These are phyloP conservation scores for Agrochola litura DNA, from an alignment of 2,888 invertebrate genomes.

Conservation along the genomic window DNA sequence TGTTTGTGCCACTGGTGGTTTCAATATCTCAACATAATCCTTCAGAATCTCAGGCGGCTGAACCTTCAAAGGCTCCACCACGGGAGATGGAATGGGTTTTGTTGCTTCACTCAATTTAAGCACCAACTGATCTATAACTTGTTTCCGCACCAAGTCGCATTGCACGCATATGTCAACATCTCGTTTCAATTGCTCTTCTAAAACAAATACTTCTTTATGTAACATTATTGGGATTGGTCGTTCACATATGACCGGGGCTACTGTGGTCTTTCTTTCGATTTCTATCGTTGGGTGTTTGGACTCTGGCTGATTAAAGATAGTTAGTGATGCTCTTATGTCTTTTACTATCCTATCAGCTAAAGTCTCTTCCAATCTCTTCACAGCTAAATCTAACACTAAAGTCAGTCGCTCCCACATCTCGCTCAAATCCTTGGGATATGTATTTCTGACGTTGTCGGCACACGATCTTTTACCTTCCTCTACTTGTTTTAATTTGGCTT, in stretches of 20 bases:
- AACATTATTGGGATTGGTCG: conserved; percentile 28
- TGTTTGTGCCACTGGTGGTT: conserved; percentile 51
- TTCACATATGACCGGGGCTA: conserved; percentile 30
- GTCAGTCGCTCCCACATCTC: conserved; percentile 80
- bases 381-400: conserved; percentile 74
- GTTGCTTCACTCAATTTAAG: conserved; percentile 69
- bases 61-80: conserved; percentile 54
- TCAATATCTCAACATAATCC: conserved; percentile 74
- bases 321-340: conserved; percentile 73
- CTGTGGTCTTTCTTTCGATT: conserved; percentile 9
- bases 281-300: conserved; percentile 38
- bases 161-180: conserved; percentile 72
- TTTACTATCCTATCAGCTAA: conserved; percentile 77
- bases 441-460: conserved; percentile 67
- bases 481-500: conserved; percentile 70
- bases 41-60: conserved; percentile 66
- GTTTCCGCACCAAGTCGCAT: conserved; percentile 78
- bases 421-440: conserved; percentile 65
- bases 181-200: conserved; percentile 35
- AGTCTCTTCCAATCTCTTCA: conserved; percentile 78
- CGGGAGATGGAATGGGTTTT: conserved; percentile 41
- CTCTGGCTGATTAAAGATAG: conserved; percentile 50
- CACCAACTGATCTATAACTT: conserved; percentile 78
- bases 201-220: conserved; percentile 57
- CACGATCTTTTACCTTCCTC: conserved; percentile 66